These are phyloP conservation scores for Zoanthus gigantus DNA, from an alignment of 92 coral and sea anemone species.

Conservation along the genomic window DNA sequence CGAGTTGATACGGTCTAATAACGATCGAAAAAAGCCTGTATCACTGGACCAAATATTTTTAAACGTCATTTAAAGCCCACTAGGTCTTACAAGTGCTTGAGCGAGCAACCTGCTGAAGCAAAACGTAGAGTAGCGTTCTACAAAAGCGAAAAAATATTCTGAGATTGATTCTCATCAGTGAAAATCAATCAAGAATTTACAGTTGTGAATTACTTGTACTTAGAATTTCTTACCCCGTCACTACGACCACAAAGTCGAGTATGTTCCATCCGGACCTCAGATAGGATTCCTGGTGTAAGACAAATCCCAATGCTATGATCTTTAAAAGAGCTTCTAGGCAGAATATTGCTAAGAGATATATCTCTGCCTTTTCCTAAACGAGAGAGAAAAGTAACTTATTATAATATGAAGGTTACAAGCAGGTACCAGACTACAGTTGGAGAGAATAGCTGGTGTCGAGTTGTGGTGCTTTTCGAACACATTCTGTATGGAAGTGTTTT, in stretches of 20 bases:
- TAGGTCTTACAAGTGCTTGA: slow-evolving; percentile 1
- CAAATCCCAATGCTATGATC: slow-evolving; percentile 90
- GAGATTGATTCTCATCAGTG: slow-evolving; percentile 10
- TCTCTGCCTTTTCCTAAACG: slow-evolving; percentile 91
- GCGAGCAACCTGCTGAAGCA: slow-evolving; percentile 4
- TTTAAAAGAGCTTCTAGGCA: slow-evolving; percentile 90
- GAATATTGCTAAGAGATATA: slow-evolving; percentile 93
- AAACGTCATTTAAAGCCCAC: slow-evolving; percentile 3
- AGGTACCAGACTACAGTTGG: slow-evolving; percentile 38
- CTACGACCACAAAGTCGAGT: slow-evolving; percentile 93
- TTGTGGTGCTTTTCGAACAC: slow-evolving; percentile 4
- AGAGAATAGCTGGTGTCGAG: slow-evolving; percentile 20
- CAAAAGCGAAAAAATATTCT: not conserved
- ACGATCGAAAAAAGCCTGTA: slow-evolving; percentile 21
- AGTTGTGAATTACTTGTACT: slow-evolving; percentile 38
- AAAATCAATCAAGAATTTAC: slow-evolving; percentile 30
- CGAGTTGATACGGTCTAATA: slow-evolving; percentile 21
- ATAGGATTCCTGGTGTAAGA: slow-evolving; percentile 89
- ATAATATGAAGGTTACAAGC: slow-evolving; percentile 36
- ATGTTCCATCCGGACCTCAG: slow-evolving; percentile 98
- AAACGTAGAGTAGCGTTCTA: not conserved
- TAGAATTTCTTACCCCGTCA: slow-evolving; percentile 84
- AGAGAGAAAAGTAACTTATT: slow-evolving; percentile 43
- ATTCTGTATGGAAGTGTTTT: slow-evolving; percentile 24
- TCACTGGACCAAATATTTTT: not conserved